phyloP scores from a whole-genome alignment of 1,140 invertebrate genomes.

The Drosophila lacertosa region DNA sequence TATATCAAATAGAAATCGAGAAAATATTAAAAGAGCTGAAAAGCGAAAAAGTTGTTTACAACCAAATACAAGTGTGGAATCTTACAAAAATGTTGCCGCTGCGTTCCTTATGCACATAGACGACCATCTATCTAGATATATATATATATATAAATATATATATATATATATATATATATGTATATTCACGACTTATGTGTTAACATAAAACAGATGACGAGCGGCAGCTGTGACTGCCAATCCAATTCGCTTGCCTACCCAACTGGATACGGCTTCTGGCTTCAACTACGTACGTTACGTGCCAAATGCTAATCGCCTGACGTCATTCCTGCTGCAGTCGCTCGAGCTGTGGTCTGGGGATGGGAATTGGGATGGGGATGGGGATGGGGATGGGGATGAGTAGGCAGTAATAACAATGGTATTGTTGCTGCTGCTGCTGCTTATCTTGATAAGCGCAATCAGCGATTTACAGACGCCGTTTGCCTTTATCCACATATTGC shows the following conservation, averaged over 20 bases:
- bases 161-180: constrained; percentile 21
- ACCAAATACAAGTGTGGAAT: constrained; percentile 63
- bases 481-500: constrained; percentile 1
- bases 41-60: constrained; percentile 66
- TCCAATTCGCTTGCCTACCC: constrained; percentile 31
- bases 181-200: constrained; percentile 57
- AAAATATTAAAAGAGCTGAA: constrained; percentile 24
- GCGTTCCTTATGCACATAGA: constrained; percentile 65
- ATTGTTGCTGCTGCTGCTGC: background rate
- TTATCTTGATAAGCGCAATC: constrained; percentile 21
- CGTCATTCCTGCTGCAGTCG: constrained; percentile 22
- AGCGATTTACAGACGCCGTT: constrained; percentile 1
- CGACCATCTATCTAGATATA: constrained; percentile 32
- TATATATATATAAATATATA: constrained; percentile 14
- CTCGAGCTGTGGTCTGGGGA: background rate
- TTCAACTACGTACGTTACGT: constrained; percentile 30
- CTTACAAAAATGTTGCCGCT: constrained; percentile 62
- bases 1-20: constrained; percentile 12
- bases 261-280: constrained; percentile 40
- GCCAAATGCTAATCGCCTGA: constrained; percentile 24
- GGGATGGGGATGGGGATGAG: background rate
- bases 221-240: constrained; percentile 70
- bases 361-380: background rate
- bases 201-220: constrained; percentile 80
- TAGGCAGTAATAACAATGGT: background rate